Evolutionary conservation across 2,888 invertebrate species (phyloP).

Genomic region (Quadriops clusia): DNA sequence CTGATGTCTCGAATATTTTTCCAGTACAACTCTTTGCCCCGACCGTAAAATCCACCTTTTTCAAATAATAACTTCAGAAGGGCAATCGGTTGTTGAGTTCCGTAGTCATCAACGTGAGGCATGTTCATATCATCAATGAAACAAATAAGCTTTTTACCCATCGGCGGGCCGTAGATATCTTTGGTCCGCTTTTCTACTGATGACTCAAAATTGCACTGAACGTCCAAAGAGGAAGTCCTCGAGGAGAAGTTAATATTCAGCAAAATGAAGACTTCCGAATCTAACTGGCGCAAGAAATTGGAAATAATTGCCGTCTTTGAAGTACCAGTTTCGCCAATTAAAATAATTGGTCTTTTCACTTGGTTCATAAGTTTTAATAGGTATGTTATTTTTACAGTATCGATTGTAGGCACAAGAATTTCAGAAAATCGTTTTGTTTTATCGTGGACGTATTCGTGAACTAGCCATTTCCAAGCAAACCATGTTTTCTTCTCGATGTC

Average conservation of each 20-base stretch:
- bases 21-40: conserved; percentile 83
- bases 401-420: conserved; percentile 82
- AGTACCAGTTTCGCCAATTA: conserved; percentile 86
- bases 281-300: conserved; percentile 63
- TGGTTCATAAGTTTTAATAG: conserved; percentile 61
- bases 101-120: conserved; percentile 80
- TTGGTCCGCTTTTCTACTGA: conserved; percentile 83
- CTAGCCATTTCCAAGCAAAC: conserved; percentile 77
- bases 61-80: conserved; percentile 83
- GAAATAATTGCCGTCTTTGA: conserved; percentile 85
- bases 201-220: conserved; percentile 78
- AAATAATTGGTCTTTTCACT: conserved; percentile 61
- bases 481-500: conserved; percentile 55
- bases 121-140: conserved; percentile 94
- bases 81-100: conserved; percentile 90
- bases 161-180: conserved; percentile 79
- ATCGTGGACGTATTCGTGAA: conserved; percentile 66
- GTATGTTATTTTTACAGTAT: conserved; percentile 72
- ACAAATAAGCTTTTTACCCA: conserved; percentile 77
- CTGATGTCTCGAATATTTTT: conserved; percentile 73
- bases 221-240: conserved; percentile 80
- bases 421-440: conserved; percentile 58
- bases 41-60: conserved; percentile 77
- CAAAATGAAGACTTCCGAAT: conserved; percentile 57
- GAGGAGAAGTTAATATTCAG: conserved; percentile 86